Conservation (phyloP, 2,113 vertebrate species). For the Danio rerio region DNA sequence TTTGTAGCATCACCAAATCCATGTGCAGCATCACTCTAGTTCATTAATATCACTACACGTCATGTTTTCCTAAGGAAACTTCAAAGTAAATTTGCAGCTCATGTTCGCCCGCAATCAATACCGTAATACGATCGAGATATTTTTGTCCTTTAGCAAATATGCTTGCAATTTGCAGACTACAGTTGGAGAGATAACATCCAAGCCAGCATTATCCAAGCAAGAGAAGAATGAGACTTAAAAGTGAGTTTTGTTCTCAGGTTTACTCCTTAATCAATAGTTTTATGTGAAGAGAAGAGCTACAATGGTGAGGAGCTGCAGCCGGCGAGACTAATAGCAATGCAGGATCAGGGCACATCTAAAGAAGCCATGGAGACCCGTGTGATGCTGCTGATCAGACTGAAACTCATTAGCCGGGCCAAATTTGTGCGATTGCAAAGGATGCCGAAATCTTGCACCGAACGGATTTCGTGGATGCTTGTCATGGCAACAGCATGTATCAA, state of each 20-base stretch:
- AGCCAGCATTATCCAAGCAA: conserved; percentile 23
- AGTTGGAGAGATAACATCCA: conserved; percentile 3
- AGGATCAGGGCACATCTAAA: conserved; percentile 4
- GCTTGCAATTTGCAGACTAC: conserved; percentile 8
- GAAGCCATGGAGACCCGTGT: conserved; percentile 30
- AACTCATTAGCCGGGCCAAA: conserved; percentile 41
- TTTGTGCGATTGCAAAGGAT: conserved; percentile 49
- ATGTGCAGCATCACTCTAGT: conserved; percentile 24
- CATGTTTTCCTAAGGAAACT: conserved; percentile 31
- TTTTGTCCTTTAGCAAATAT: conserved; percentile 23
- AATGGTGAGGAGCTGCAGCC: not conserved
- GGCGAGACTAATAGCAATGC: not conserved
- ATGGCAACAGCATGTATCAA: conserved; percentile 56
- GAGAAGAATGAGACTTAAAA: conserved; percentile 19
- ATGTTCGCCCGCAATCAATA: conserved; percentile 39
- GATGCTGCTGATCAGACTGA: conserved; percentile 23
- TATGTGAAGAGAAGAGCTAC: conserved; percentile 26
- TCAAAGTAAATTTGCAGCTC: conserved; percentile 32
- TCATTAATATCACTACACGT: conserved; percentile 17
- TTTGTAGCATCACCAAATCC: not conserved
- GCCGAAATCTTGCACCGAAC: conserved; percentile 36
- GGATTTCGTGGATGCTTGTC: conserved; percentile 45
- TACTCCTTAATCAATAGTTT: conserved; percentile 29
- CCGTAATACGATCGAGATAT: conserved; percentile 30
- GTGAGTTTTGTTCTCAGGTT: conserved; percentile 1